Base-by-base conservation (phyloP, 2,113 vertebrate species). In the Octodon degus region DNA sequence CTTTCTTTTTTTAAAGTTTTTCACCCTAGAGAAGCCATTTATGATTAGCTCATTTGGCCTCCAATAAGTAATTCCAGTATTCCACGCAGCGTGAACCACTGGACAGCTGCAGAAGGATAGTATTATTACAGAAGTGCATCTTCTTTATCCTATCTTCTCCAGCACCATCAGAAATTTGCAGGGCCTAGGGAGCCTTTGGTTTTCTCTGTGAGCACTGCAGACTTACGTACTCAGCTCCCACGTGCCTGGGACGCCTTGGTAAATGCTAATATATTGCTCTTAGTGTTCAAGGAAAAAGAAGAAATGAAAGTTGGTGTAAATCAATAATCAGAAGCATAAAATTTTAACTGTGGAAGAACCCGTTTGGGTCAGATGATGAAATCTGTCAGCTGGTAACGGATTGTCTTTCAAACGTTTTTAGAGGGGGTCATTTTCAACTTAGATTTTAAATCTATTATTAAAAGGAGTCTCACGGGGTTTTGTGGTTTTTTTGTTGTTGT, bases 281-380 rank as follows among this genome's bases (percentile, higher is more conserved):
- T n/a, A 82, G 82, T 84, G 76, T 94, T 93, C 47, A 55, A 72
- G 32, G 30, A 37, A 70, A 79, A 77, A 95, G 58, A 81, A 22
- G 22, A 95, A 90, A 88, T 32, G n/a, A 60, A 65, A 88, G 14
- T 63, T 95, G 55, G 47, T 55, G 50, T 72, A 81, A 91, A 85
- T 90, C 90, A 82, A n/a, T 72, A 72, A 83, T 80, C 91, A 43
- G 12, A 94, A 96, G 68, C 62, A 89, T 27, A 53, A 63, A 65
- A 79, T 79, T 5, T 60, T 94, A 72, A 93, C 63, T 90, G 74
- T 63, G 67, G 37, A 88, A 88, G 40, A 55, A 34, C 90, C 2
- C 6, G 83, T 37, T 88, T 50, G 83, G 81, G 47, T 96, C 32
- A 30, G 3, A 68, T 30, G 43, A 87, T 65, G 24, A 89, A 85